These are phyloP conservation scores for Vanacampus margaritifer DNA, from an alignment of 2,113 vertebrate genomes.

Conservation along the genomic window DNA sequence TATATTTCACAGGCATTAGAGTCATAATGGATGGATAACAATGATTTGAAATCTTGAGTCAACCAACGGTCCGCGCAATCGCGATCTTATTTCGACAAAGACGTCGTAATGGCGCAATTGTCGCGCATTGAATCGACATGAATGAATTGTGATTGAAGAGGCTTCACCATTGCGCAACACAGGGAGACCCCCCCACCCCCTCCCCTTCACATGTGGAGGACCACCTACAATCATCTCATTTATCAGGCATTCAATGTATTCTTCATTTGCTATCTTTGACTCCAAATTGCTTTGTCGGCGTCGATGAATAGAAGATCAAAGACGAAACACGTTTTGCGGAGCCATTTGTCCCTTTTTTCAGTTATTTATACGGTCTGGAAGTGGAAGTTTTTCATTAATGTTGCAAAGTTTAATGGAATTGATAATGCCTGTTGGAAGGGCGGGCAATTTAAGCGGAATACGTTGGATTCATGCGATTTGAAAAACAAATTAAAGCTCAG, in stretches of 20 bases:
- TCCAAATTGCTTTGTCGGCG: constrained; percentile 59
- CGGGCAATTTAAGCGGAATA: background rate
- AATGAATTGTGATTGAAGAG: constrained; percentile 70
- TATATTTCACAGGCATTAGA: background rate
- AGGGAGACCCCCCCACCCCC: too few species aligned
- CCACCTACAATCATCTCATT: constrained; percentile 61
- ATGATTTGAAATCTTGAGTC: constrained; percentile 20
- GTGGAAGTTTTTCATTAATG: constrained; percentile 1
- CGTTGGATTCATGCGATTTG: background rate
- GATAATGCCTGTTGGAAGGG: background rate
- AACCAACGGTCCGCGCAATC: constrained; percentile 60
- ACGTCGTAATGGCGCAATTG: constrained; percentile 58
- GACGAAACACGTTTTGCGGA: background rate
- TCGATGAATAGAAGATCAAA: constrained; percentile 53
- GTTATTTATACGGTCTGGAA: background rate
- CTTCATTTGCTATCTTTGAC: constrained; percentile 58
- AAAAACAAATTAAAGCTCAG: background rate
- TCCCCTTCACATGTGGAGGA: constrained; percentile 46
- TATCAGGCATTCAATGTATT: constrained; percentile 57
- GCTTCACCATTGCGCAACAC: constrained; percentile 57
- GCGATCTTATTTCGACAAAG: constrained; percentile 62
- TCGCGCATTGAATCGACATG: constrained; percentile 57
- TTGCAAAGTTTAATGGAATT: background rate
- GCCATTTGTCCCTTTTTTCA: background rate
- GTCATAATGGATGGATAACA: background rate